phyloP scores from a whole-genome alignment of 1,140 invertebrate species.

The Drosophila neocordata region DNA sequence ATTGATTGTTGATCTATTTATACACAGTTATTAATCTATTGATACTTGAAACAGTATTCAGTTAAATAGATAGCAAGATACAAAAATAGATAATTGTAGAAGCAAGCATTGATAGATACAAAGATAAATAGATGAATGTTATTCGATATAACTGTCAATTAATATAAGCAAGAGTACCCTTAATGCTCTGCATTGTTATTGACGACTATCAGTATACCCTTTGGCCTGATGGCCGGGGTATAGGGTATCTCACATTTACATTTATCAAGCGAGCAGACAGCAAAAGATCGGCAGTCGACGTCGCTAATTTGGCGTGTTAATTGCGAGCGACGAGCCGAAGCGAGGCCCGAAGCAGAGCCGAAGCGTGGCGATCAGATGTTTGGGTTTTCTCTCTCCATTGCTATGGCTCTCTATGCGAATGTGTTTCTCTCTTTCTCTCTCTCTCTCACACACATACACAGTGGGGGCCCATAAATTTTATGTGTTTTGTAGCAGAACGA shows the following conservation, averaged over 20 bases:
- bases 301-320: slow-evolving; percentile 78
- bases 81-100: too few relatives aligned
- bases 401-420: not conserved
- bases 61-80: too few relatives aligned
- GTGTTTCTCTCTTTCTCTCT: not conserved
- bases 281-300: slow-evolving; percentile 36
- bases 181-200: too few relatives aligned
- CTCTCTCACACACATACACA: slow-evolving; percentile 20
- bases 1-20: too few relatives aligned
- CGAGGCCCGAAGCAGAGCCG: slow-evolving; percentile 37
- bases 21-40: too few relatives aligned
- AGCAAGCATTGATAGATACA: too few relatives aligned
- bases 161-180: too few relatives aligned
- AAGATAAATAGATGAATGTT: too few relatives aligned
- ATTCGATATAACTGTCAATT: too few relatives aligned
- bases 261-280: slow-evolving; percentile 51
- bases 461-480: slow-evolving; percentile 69
- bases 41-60: too few relatives aligned
- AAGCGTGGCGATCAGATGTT: slow-evolving; percentile 35
- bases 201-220: not conserved
- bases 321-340: slow-evolving; percentile 64
- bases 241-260: slow-evolving; percentile 38
- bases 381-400: not conserved
- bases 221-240: not conserved
- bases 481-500: slow-evolving; percentile 79